Evolutionary conservation across 1,140 invertebrate genomes (phyloP).

Genomic region (Himalopsyche phryganea): DNA sequence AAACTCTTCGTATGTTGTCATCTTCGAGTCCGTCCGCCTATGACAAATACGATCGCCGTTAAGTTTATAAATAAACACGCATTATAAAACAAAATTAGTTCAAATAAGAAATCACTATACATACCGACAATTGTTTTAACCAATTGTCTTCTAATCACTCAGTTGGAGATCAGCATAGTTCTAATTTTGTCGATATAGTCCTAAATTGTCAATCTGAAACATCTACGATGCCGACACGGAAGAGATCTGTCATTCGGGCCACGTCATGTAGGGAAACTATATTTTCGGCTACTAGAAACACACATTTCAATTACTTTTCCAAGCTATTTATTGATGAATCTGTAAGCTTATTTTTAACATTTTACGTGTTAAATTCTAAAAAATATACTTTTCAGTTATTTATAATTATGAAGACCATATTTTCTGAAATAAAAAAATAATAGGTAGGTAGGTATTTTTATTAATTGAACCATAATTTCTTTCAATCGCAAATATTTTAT

Average conservation of each 20-base stretch:
- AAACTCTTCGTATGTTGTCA: slow-evolving; percentile 93
- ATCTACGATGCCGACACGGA: slow-evolving; percentile 16
- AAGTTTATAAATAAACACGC: not conserved
- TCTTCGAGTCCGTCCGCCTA: slow-evolving; percentile 45
- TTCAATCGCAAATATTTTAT: not conserved
- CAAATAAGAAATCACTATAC: not conserved
- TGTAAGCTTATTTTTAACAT: no score
- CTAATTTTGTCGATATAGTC: not conserved
- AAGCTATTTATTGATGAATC: no score
- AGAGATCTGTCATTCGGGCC: slow-evolving; percentile 45
- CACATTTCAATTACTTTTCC: no score
- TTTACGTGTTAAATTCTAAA: no score
- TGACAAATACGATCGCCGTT: not conserved
- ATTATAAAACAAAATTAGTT: slow-evolving; percentile 1
- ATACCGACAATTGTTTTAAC: no score
- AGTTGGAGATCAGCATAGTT: not conserved
- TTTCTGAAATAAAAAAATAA: not conserved
- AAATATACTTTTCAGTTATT: no score
- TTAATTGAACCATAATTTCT: not conserved
- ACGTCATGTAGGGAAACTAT: slow-evolving; percentile 50
- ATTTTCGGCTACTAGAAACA: slow-evolving; percentile 1
- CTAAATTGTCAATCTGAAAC: not conserved
- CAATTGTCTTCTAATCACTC: no score
- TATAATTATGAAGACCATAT: no score
- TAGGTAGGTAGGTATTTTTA: no score